phyloP scores from a whole-genome alignment of 2,113 vertebrate species.

The Lipophrys pholis region DNA sequence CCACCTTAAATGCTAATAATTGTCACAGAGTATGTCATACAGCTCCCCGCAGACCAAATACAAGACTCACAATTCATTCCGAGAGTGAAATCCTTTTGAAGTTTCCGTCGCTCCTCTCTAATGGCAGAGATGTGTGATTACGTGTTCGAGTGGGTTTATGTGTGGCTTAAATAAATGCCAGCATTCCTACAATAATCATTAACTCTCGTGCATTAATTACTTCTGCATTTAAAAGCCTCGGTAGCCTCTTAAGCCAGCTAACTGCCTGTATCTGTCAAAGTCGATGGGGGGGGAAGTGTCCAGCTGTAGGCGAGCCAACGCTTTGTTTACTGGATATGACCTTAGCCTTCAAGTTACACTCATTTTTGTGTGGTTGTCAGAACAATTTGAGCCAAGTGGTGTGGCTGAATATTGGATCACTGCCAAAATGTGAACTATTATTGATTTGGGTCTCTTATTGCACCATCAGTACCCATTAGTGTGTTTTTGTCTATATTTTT shows the following conservation, averaged over 20 bases:
- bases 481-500: conserved; percentile 40
- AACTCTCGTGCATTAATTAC: conserved; percentile 50
- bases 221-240: conserved; percentile 20
- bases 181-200: conserved; percentile 39
- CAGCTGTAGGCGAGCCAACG: conserved; percentile 24
- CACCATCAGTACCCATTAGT: conserved; percentile 59
- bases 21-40: conserved; percentile 23
- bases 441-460: conserved; percentile 72
- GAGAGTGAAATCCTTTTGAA: conserved; percentile 32
- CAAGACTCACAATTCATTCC: conserved; percentile 40
- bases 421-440: conserved; percentile 66
- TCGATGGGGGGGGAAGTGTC: conserved; percentile 13
- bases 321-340: conserved; percentile 60
- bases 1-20: conserved; percentile 53
- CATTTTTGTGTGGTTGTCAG: conserved; percentile 44
- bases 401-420: conserved; percentile 57
- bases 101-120: conserved; percentile 3
- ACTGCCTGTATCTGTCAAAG: conserved; percentile 17
- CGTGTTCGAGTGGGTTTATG: conserved; percentile 16
- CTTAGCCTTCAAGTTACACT: conserved; percentile 45
- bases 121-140: background rate
- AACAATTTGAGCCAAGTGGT: conserved; percentile 44
- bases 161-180: conserved; percentile 28
- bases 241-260: conserved; percentile 2
- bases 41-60: conserved; percentile 41